Evolutionary conservation across 1,140 invertebrate genomes (phyloP), one percentile per base, ranked within the genome.

Genomic region (Euwallacea fornicatus): DNA sequence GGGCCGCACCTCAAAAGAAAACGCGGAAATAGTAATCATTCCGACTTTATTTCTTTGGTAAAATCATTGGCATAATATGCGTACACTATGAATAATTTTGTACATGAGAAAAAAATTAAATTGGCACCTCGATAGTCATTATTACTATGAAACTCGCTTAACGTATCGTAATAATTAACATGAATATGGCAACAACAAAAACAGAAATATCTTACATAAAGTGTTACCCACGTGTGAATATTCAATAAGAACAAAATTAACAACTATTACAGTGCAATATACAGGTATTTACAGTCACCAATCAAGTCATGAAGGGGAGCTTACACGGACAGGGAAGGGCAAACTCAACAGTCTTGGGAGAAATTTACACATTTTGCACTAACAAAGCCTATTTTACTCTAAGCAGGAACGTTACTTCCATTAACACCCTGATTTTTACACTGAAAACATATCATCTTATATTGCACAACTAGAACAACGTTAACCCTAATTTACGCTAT

Each of bases 51-150:
- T 78, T 77, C 77, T 78, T 78, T 78, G 77, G 77, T 78, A 75
- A 78, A 78, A 75, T 77, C 76, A 77, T 77, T 78, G 77, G 77
- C 76, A 76, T 75, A 72, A 76, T 75, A 74, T 75, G 68, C 74
- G 72, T 78, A 77, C 76, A 73, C 71, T 72, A 69, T 66, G 53
- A 76, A 58, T 77, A 76, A 72, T 76, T 75, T 72, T 77, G 76
- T 75, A 78, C 73, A 78, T 66, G 73, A 73, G 73, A 71, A 68
- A 73, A 76, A 73, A 73, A 69, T 72, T 66, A 67, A 76, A 74
- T 78, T 78, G 77, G 77, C 77, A 78, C 77, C 72, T 75, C 54
- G n/a, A 54, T 66, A 68, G 68, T 65, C 69, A 42, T 59, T 55
- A n/a, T 69, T 33, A 61, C 43, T 50, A 44, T 66, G 46, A n/a